phyloP scores from a whole-genome alignment of 2,888 invertebrate genomes.

The Nemotelus nigrinus region DNA sequence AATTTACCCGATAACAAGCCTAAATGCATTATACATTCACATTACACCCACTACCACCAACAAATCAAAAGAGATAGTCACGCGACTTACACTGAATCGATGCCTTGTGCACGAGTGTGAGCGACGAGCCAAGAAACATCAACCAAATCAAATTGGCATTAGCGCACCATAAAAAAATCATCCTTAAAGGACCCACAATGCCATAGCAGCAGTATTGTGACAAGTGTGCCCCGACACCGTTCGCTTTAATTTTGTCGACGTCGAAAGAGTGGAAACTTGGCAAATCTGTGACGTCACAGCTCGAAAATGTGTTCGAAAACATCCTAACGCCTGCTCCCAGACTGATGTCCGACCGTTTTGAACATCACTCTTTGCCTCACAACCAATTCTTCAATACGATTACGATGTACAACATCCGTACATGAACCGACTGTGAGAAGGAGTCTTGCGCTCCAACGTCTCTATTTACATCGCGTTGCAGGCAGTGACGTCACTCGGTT shows the following conservation, averaged over 20 bases:
- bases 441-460: not conserved
- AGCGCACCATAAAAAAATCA: not conserved
- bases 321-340: conserved; percentile 21
- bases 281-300: not conserved
- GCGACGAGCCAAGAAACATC: not conserved
- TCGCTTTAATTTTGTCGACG: not conserved
- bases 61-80: too few species aligned
- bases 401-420: not conserved
- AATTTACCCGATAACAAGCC: too few species aligned
- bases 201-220: not conserved
- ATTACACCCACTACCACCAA: too few species aligned
- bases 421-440: not conserved
- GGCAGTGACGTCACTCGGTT: conserved; percentile 10
- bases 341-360: not conserved
- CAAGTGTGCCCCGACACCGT: too few species aligned
- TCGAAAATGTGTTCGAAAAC: conserved; percentile 8
- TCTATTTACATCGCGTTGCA: not conserved
- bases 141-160: not conserved
- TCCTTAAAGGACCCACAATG: not conserved
- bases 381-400: not conserved
- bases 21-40: too few species aligned
- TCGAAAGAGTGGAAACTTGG: not conserved
- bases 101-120: too few species aligned
- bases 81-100: too few species aligned
- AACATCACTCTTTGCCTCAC: not conserved